A percentile compares a stretch with the other conserved stretches of the same genome.
phyloP scores from a whole-genome alignment of 2,888 invertebrate species.

The Bugulina stolonifera region DNA sequence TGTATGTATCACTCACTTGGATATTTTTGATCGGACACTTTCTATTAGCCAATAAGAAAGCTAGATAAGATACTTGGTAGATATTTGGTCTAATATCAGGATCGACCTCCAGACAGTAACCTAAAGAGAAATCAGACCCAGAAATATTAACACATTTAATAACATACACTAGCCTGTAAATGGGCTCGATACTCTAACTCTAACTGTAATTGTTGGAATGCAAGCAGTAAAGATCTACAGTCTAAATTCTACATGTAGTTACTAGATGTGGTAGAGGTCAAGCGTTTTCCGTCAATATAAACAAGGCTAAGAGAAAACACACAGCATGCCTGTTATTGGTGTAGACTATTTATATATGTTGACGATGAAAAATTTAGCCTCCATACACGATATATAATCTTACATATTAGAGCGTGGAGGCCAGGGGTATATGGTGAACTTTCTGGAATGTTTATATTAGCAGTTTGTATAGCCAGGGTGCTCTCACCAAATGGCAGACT shows the following conservation, averaged over 20 bases:
- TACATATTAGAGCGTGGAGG: conserved; percentile 69
- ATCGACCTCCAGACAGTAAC: conserved; percentile 65
- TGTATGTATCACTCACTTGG: no score
- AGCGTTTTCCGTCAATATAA: no score
- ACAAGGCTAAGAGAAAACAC: no score
- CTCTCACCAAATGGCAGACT: conserved; percentile 84
- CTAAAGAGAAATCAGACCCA: not conserved
- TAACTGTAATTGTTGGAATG: no score
- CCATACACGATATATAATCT: no score
- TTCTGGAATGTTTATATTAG: conserved; percentile 77
- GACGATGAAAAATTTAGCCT: not conserved
- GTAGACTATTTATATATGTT: no score
- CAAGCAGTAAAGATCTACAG: no score
- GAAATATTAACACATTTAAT: not conserved
- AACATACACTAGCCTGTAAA: not conserved
- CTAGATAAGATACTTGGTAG: conserved; percentile 71
- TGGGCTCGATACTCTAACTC: no score
- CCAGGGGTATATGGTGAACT: conserved; percentile 67
- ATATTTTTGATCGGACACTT: conserved; percentile 76
- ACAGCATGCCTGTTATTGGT: no score
- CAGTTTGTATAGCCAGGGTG: conserved; percentile 83
- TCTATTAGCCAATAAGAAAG: conserved; percentile 66
- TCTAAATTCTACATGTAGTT: no score
- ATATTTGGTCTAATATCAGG: conserved; percentile 77
- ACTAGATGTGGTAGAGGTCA: no score